Base-by-base conservation (phyloP, 1,140 invertebrate species). In the Piezodorus guildinii region DNA sequence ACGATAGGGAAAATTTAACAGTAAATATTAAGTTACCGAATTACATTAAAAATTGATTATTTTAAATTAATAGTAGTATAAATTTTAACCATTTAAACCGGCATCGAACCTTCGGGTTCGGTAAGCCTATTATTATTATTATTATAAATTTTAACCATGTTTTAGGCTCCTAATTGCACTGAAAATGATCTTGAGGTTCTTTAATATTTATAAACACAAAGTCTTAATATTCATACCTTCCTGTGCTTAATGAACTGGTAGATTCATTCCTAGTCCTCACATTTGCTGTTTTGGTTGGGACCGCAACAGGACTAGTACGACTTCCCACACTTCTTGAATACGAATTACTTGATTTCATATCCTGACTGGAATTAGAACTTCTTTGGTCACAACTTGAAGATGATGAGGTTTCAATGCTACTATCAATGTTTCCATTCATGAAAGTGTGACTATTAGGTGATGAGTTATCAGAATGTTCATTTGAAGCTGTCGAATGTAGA, bases 291-390 rank as follows among this genome's bases (percentile, higher is more conserved):
- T 72, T 17, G 75, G 73, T 39, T 74, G 76, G 80, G 59, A 83
- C 81, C 9, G 81, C 78, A 12, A 82, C 79, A n/a, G 81, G 81
- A 67, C 81, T 82, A 25, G 80, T 83, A 63, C 77, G 72, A 62
- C 76, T 79, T 23, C 10, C 56, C 44, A 51, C 19, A 43, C 34
- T 59, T 43, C 45, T 65, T n/a, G 25, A 54, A 17, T 23, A 25
- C 8, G 30, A 19, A 27, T 30, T 49, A 25, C 25, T 39, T 34
- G 59, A 3, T 16, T 65, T 65, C 25, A 30, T 58, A 6, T 63
- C 52, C 23, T 56, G 52, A 56, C 16, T 60, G 5, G n/a, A 17
- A 58, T 25, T 23, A 17, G 17, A 43, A 14, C 23, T 14, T 25
- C 25, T 62, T n/a, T 62, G 44, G 21, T 34, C 44, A 30, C 19